Percentiles rank a stretch among this genome's conserved stretches.
Conservation (phyloP, 2,113 vertebrate genomes). For the Hiodon tergisus region DNA sequence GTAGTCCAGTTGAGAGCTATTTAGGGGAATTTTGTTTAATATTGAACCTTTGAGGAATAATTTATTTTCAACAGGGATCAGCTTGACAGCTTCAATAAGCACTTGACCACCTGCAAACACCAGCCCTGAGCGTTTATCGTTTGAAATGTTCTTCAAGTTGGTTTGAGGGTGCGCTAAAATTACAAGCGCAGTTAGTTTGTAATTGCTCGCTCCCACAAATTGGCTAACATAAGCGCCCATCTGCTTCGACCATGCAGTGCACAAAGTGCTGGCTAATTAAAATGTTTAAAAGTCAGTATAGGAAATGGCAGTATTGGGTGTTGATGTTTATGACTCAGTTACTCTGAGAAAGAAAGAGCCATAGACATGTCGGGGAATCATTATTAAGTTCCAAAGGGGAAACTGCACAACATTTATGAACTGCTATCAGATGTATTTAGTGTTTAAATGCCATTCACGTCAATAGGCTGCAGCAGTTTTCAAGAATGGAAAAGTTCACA, state of each 20-base stretch:
- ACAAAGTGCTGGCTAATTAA: slow-evolving; percentile 25
- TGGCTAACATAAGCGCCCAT: slow-evolving; percentile 26
- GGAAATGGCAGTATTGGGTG: slow-evolving; percentile 24
- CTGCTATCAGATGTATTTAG: background rate
- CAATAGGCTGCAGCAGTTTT: background rate
- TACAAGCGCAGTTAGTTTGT: slow-evolving; percentile 25
- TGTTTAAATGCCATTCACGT: background rate
- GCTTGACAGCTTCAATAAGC: background rate
- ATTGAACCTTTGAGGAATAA: slow-evolving; percentile 19
- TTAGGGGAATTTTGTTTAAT: slow-evolving; percentile 15
- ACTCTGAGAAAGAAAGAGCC: background rate
- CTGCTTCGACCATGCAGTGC: slow-evolving; percentile 18
- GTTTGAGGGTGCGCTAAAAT: slow-evolving; percentile 23
- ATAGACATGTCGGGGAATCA: too few species aligned
- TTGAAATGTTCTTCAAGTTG: slow-evolving; percentile 14
- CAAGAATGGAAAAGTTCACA: background rate
- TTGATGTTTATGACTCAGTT: slow-evolving; percentile 19
- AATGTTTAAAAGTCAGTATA: slow-evolving; percentile 23
- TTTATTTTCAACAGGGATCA: slow-evolving; percentile 19
- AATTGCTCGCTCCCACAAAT: slow-evolving; percentile 29
- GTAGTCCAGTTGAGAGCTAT: slow-evolving; percentile 9
- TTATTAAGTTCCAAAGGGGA: background rate
- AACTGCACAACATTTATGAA: slow-evolving; percentile 13
- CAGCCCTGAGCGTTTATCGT: slow-evolving; percentile 7
- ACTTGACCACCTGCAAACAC: slow-evolving; percentile 26